These are phyloP conservation scores for Nestor notabilis DNA, from an alignment of 2,113 vertebrate genomes.

Conservation along the genomic window DNA sequence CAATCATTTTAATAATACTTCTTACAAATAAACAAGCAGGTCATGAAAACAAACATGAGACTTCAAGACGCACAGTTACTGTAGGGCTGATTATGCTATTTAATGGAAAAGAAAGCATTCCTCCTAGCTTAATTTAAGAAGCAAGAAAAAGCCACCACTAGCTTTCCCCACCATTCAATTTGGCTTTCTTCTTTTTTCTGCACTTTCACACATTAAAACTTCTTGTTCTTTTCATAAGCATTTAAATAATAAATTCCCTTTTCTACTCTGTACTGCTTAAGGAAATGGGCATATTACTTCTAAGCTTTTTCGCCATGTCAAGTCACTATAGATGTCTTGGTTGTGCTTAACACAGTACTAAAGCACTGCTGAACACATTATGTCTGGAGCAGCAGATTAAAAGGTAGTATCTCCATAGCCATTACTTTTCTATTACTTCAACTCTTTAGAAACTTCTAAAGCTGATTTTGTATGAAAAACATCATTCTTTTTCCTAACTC, in stretches of 20 bases:
- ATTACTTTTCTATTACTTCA: not conserved
- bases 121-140: not conserved
- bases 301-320: not conserved
- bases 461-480: not conserved
- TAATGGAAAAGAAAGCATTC: not conserved
- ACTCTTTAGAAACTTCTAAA: not conserved
- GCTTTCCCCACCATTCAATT: not conserved
- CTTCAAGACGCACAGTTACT: not conserved
- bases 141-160: not conserved
- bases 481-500: not conserved
- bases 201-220: slow-evolving; percentile 23
- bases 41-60: not conserved
- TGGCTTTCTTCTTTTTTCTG: not conserved
- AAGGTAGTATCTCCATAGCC: not conserved
- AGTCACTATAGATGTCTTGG: not conserved
- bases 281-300: not conserved
- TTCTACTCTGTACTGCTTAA: not conserved
- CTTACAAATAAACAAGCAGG: not conserved
- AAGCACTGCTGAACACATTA: not conserved
- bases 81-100: not conserved
- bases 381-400: not conserved
- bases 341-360: not conserved
- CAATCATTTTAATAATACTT: not conserved
- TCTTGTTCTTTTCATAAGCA: slow-evolving; percentile 38
- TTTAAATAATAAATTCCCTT: slow-evolving; percentile 59